Evolutionary conservation across 2,797 vertebrate genomes (phyloP).

Genomic region (Lacerta agilis): DNA sequence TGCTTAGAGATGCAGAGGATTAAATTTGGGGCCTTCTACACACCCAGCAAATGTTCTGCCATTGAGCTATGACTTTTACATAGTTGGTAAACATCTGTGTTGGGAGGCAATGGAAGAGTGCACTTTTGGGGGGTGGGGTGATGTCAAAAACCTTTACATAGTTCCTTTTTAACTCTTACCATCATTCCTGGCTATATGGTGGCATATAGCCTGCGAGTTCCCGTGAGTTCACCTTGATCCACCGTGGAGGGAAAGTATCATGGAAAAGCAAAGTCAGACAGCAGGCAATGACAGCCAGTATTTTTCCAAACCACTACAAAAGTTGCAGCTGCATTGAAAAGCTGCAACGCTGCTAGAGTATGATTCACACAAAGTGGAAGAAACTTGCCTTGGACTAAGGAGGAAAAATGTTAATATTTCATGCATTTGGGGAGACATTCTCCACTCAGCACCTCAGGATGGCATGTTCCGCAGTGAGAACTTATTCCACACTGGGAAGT

Average conservation of each 20-base stretch:
- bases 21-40: too few species aligned
- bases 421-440: conserved; percentile 32
- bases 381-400: conserved; percentile 25
- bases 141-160: too few species aligned
- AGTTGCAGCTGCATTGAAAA: not conserved
- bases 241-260: too few species aligned
- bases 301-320: not conserved
- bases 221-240: not conserved
- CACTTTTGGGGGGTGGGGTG: not conserved
- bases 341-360: not conserved
- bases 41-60: too few species aligned
- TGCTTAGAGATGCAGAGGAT: too few species aligned
- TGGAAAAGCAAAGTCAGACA: not conserved
- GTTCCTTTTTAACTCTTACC: not conserved
- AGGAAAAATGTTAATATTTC: conserved; percentile 39
- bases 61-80: too few species aligned
- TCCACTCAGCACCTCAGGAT: not conserved
- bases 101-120: not conserved
- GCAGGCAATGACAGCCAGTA: not conserved
- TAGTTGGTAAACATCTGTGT: too few species aligned
- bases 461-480: conserved; percentile 11
- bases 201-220: not conserved
- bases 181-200: not conserved
- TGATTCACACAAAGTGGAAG: not conserved
- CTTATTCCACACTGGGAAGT: not conserved